A percentile compares a stretch with the other conserved stretches of the same genome.
These are phyloP conservation scores for Zaprionus lachaisei DNA, from an alignment of 1,140 invertebrate species.

Conservation along the genomic window DNA sequence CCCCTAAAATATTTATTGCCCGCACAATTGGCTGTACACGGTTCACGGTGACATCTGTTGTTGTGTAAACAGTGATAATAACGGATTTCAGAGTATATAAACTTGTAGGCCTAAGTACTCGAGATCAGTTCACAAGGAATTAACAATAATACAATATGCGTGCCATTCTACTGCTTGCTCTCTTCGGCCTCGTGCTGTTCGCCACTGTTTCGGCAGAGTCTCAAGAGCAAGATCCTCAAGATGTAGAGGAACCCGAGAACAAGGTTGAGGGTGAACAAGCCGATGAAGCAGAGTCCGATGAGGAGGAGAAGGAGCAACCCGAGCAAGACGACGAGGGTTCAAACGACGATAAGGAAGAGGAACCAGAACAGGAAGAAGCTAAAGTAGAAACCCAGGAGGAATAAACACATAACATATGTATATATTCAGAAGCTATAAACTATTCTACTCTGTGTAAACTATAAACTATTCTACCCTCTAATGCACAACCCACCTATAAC, in stretches of 20 bases:
- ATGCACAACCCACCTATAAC: neutral
- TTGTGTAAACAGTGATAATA: slow-evolving; percentile 33
- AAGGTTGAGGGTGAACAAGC: neutral
- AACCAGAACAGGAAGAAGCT: neutral
- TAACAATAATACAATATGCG: slow-evolving; percentile 53
- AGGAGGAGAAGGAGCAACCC: neutral
- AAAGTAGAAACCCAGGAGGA: neutral
- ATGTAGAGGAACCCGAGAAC: neutral
- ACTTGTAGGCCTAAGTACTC: slow-evolving; percentile 1
- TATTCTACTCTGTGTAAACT: neutral
- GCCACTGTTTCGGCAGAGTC: slow-evolving; percentile 35
- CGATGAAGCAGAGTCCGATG: neutral
- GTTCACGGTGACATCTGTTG: slow-evolving; percentile 34
- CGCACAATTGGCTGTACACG: slow-evolving; percentile 4
- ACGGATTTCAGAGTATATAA: slow-evolving; percentile 52
- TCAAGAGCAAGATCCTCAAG: slow-evolving; percentile 8
- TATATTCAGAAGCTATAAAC: neutral
- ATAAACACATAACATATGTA: neutral
- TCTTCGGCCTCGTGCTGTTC: slow-evolving; percentile 63
- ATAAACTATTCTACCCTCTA: neutral
- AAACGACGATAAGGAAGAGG: neutral
- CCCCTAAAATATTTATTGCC: slow-evolving; percentile 46
- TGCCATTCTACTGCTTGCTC: slow-evolving; percentile 50
- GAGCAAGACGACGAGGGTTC: neutral
- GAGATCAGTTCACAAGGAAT: slow-evolving; percentile 51